These are phyloP conservation scores for Azemiops feae DNA, from an alignment of 2,113 vertebrate species.

Conservation along the genomic window DNA sequence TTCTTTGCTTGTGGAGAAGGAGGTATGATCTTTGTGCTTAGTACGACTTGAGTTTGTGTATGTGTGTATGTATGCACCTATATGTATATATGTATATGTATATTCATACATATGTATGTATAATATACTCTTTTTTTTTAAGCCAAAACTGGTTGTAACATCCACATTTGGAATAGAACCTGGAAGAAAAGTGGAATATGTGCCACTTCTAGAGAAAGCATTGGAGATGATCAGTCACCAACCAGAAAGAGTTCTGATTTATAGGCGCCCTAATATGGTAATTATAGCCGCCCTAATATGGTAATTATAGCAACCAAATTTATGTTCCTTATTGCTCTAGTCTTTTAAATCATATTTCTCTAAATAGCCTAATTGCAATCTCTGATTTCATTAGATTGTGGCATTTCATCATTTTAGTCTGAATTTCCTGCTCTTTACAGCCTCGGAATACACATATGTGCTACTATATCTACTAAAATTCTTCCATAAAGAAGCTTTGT, in stretches of 20 bases:
- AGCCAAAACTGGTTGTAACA: conserved; percentile 92
- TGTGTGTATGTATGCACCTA: neutral
- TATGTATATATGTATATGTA: neutral
- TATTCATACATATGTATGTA: neutral
- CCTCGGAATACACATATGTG: neutral
- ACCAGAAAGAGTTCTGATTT: conserved; percentile 88
- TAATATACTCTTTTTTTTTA: conserved; percentile 32
- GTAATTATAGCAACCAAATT: conserved; percentile 64
- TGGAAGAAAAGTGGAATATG: conserved; percentile 84
- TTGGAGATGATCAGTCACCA: conserved; percentile 78
- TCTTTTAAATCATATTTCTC: conserved; percentile 16
- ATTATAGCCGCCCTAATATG: conserved; percentile 77
- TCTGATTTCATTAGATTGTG: neutral
- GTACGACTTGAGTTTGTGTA: neutral
- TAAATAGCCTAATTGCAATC: neutral
- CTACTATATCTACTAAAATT: neutral
- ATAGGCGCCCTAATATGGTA: conserved; percentile 87
- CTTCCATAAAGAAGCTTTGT: conserved; percentile 1
- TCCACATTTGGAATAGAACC: conserved; percentile 95
- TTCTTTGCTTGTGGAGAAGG: neutral
- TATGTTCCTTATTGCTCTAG: neutral
- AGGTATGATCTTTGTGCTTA: neutral
- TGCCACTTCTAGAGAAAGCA: conserved; percentile 88
- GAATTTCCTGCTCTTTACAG: neutral
- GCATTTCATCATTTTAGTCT: neutral